Base-by-base conservation (phyloP, 2,797 vertebrate species). In the Masticophis lateralis region DNA sequence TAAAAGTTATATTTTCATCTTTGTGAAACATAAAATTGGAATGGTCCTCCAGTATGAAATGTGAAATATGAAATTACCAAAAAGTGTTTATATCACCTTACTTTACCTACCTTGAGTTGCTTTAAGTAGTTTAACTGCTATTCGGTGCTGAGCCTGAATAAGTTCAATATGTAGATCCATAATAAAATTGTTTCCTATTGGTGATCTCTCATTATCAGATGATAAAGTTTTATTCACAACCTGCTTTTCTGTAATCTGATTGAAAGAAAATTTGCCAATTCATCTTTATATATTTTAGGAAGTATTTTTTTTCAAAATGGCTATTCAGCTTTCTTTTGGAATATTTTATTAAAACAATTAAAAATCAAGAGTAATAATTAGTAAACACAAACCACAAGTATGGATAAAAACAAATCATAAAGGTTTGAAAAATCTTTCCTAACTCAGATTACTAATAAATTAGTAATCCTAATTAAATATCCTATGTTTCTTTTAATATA, bases 151-250 rank as follows among this genome's bases (percentile, higher is more conserved):
- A 92, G 98, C 97, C 87, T 98, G 97, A 96, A 98, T 96, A 25
- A 99, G 98, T 86, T 99, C 98, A 92, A 99, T 96, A 92, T 99
- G 98, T 91, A 99, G 98, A 97, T 99, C 99, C 97, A 97, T 96
- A 53, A 97, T 95, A 92, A 98, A 96, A 95, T 91, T 95, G 93
- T 96, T 97, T 63, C 92, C 89, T 94, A 79, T 61, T 91, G 93
- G 93, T 63, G 93, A 89, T 93, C 96, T 97, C 94, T 92, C 95
- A 89, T 69, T 60, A 5, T 57, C 95, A 91, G 88, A 94, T 93
- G 2, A 88, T 89, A 87, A 59, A 92, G 66, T 14, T 92, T 86
- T 94, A 94, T 92, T 86, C 37, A 92, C 93, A 97, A 97, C 95
- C 47, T 60, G 89, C 83, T 91, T 91, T 88, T 90, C 87, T 92